Base-by-base conservation (phyloP, 2,888 invertebrate genomes). In the Sisyra terminalis region DNA sequence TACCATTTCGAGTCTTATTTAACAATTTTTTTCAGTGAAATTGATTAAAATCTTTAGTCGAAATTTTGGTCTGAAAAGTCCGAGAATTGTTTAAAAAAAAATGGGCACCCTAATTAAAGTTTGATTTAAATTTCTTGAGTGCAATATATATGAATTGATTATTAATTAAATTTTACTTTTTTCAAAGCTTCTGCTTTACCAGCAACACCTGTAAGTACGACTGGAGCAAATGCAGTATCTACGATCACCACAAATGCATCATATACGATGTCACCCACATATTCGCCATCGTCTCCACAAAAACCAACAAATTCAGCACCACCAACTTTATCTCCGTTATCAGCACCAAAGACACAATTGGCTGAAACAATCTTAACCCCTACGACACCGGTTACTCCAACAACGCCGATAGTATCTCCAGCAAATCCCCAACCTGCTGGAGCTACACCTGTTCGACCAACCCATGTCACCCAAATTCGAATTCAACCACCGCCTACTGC, bases 381-480 rank as follows among this genome's bases (percentile, higher is more conserved):
- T 46, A 42, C 50, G n/a, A 48, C 51, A 6, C 44, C 52, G 8
- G 45, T 48, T n/a, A 41, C 49, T 10, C 47, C 48, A 45, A 38
- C 51, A 24, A 49, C 48, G 32, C 40, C 50, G 3, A 43, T 53
- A 11, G 48, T 35, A 1, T 18, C 34, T 11, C 29, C 31, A 11
- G 44, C 46, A 34, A 46, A 45, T 37, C 46, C 45, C 8, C 68
- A 65, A 48, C 66, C 66, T 1, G 66, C 69, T 2, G 67, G 69
- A 29, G 69, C 70, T 47, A 66, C 71, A 0, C 66, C 70, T 18
- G 58, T 72, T 64, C 50, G 58, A 18, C 53, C 58, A 2, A 50
- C 55, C 16, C 66, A 67, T 30, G 66, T 70, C 11, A 70, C 71
- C 1, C 70, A 70, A 53, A 70, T 70, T 49, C 60, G 69, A 47